phyloP scores from a whole-genome alignment of 2,888 invertebrate species.

The Drosophila silvestris region DNA sequence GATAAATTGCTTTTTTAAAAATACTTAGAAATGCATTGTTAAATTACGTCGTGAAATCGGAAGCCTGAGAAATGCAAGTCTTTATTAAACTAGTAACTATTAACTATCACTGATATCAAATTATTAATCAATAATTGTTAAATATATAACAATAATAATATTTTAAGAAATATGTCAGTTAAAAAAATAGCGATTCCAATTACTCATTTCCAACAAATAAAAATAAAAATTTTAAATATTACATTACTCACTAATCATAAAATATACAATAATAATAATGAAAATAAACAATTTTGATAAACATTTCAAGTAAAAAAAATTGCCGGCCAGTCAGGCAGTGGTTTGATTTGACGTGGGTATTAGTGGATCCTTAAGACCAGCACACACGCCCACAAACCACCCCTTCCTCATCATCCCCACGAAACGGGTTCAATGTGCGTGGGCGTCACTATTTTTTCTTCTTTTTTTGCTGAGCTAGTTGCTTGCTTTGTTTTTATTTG shows the following conservation, averaged over 20 bases:
- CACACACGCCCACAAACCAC: slow-evolving; percentile 2
- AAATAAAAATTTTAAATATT: neutral
- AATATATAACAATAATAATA: neutral
- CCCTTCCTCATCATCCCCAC: neutral
- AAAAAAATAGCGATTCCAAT: too few relatives aligned
- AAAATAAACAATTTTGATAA: neutral
- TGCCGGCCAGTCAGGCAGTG: slow-evolving; percentile 25
- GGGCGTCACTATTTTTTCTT: slow-evolving; percentile 23
- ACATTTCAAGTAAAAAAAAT: neutral
- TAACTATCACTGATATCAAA: neutral
- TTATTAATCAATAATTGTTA: neutral
- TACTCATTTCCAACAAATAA: neutral
- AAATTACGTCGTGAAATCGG: neutral
- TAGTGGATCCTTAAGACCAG: slow-evolving; percentile 9
- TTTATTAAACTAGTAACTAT: neutral
- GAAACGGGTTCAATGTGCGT: slow-evolving; percentile 44
- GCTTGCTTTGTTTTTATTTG: slow-evolving; percentile 23
- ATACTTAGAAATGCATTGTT: slow-evolving; percentile 19
- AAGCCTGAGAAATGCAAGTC: neutral
- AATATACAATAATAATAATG: neutral
- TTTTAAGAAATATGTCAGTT: neutral
- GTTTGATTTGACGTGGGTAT: slow-evolving; percentile 1
- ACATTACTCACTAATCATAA: neutral
- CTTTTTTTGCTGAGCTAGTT: slow-evolving; percentile 2
- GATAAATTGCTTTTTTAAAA: slow-evolving; percentile 27